Percentiles rank a stretch among this genome's conserved stretches.
Evolutionary conservation across 2,888 invertebrate genomes (phyloP).

Genomic region (Cantharis lateralis): DNA sequence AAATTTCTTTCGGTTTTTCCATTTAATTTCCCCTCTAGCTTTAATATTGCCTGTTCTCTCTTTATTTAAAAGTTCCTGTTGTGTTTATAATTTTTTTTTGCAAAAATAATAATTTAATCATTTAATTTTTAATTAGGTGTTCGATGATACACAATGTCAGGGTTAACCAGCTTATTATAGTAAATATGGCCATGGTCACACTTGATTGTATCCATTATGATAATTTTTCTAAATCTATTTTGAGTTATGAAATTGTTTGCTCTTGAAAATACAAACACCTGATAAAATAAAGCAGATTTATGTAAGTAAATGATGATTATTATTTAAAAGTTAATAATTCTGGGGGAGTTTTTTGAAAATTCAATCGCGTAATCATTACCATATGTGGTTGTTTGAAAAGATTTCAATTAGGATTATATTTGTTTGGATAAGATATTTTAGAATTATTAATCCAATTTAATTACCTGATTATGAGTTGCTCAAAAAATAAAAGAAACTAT

Average conservation of each 20-base stretch:
- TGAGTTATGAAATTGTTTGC: neutral
- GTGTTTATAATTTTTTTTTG: neutral
- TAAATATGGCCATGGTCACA: neutral
- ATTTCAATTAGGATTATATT: neutral
- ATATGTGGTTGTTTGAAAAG: neutral
- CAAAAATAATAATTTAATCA: neutral
- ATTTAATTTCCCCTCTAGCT: neutral
- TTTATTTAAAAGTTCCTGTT: neutral
- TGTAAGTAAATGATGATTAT: no score
- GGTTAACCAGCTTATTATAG: neutral
- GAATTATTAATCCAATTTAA: neutral
- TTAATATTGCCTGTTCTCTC: neutral
- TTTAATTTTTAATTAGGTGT: neutral
- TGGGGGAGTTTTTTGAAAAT: neutral
- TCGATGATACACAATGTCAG: neutral
- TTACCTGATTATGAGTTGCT: no score
- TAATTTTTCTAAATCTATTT: neutral
- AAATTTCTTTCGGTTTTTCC: neutral
- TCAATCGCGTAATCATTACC: no score
- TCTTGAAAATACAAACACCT: neutral
- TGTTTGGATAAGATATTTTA: neutral
- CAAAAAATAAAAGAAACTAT: no score
- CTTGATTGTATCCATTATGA: neutral
- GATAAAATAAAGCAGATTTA: neutral
- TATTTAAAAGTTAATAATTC: neutral